Base-by-base conservation (phyloP, 2,888 invertebrate genomes). In the Caenorhabditis sp. region DNA sequence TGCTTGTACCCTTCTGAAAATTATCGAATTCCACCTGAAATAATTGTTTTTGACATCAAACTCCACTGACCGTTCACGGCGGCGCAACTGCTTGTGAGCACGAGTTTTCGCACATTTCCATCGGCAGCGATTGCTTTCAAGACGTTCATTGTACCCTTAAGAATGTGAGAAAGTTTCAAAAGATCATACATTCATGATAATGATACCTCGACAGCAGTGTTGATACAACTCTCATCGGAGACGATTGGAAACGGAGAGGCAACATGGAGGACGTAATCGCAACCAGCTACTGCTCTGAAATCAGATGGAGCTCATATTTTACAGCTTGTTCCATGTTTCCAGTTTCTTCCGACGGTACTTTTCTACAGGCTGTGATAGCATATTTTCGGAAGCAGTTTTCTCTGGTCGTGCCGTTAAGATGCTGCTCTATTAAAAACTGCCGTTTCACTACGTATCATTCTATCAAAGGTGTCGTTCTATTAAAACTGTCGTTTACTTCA, bases 1-100 rank as follows among this genome's bases (percentile, higher is more conserved):
- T 89, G 88, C 14, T 87, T 85, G 69, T 91, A 90, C 6, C 91
- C 91, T 68, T 91, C 91, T 90, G 83, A 66, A 89, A 79, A 44
- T 63, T 10, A 31, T 14, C 24, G 24, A n/a, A 14, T 14, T 19
- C 44, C 31, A 64, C 8, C 12, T 38, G 38, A 28, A 75, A 31
- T 22, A 64, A 35, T 41, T 12, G 44, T 1, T 35, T 22, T 19
- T 26, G 22, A 16, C 56, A 70, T 14, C 63, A 79, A 31, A 51
- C 44, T 61, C 31, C 72, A 68, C 59, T 44, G 26, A 91, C 92
- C 92, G 84, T 92, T 92, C 56, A 93, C 92, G 49, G 94, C 93
- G 22, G 92, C 93, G 72, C 93, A 92, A 7, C 94, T 94, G 75
- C 93, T 93, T 3, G 94, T 94, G 24, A 94, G 89, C 16, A 94